These are phyloP conservation scores for Halcyon smyrnensis DNA, from an alignment of 2,797 vertebrate genomes.

Conservation along the genomic window DNA sequence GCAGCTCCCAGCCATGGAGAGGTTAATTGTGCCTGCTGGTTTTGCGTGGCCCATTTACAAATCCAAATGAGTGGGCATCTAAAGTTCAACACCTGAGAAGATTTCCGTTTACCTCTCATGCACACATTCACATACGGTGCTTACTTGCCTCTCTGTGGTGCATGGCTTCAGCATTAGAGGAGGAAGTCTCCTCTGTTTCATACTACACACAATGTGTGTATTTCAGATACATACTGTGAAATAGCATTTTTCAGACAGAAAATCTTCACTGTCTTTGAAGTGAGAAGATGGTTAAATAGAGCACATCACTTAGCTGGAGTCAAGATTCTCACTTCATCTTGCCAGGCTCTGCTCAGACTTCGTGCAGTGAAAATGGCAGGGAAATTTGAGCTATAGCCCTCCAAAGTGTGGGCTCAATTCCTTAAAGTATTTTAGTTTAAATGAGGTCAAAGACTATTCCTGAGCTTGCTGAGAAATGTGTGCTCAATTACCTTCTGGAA, in stretches of 20 bases:
- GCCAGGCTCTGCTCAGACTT: neutral
- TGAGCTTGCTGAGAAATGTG: neutral
- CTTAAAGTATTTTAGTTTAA: neutral
- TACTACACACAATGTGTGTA: neutral
- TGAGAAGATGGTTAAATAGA: neutral
- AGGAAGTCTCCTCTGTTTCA: neutral
- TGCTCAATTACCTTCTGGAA: neutral
- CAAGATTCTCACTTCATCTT: neutral
- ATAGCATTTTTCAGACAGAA: neutral
- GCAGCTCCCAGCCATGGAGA: neutral
- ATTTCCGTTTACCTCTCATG: neutral
- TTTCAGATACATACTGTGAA: neutral
- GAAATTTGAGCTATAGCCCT: neutral
- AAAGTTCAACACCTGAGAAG: neutral
- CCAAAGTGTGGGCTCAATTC: neutral
- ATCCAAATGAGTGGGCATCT: neutral
- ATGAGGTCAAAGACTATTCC: neutral
- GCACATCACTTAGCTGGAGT: neutral
- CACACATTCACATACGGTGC: rapidly evolving
- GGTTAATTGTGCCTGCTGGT: neutral
- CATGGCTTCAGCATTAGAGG: neutral
- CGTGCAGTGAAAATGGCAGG: neutral
- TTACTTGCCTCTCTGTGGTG: neutral
- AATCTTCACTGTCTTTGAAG: neutral
- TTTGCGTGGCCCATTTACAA: neutral